Percentiles rank a stretch among this genome's conserved stretches.
phyloP scores from a whole-genome alignment of 2,888 invertebrate genomes.

The Synanthedon vespiformis region DNA sequence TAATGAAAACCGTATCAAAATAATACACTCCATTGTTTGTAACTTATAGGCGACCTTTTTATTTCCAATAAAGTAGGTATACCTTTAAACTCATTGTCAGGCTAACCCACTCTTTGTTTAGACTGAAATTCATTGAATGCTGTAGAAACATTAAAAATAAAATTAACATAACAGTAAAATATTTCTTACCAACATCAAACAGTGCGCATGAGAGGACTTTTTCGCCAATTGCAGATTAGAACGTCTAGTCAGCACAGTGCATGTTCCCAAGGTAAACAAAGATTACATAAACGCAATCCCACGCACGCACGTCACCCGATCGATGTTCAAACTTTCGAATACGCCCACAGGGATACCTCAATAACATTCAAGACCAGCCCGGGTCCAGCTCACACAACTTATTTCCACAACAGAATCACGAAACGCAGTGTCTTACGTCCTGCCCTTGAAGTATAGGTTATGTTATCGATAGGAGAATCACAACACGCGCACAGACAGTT shows the following conservation, averaged over 20 bases:
- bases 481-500: constrained; percentile 68
- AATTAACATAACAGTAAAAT: neutral
- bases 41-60: no score
- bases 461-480: constrained; percentile 63
- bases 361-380: constrained; percentile 32
- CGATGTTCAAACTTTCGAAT: constrained; percentile 70
- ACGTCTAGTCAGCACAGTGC: constrained; percentile 46
- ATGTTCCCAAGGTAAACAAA: constrained; percentile 69
- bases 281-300: constrained; percentile 69
- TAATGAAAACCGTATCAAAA: no score
- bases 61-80: no score
- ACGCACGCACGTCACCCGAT: constrained; percentile 68
- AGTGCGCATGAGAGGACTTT: neutral
- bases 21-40: no score
- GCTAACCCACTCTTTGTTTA: no score
- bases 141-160: neutral
- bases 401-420: constrained; percentile 47
- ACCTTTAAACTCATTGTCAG: no score
- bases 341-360: constrained; percentile 39
- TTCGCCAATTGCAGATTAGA: constrained; percentile 17
- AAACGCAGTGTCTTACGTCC: constrained; percentile 32
- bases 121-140: no score
- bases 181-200: neutral
- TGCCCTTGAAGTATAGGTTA: constrained; percentile 69
- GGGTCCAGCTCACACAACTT: constrained; percentile 37